Evolutionary conservation across 2,888 invertebrate species (phyloP), one percentile per base, ranked within the genome.

Genomic region (Hemicrepidius hirtus): DNA sequence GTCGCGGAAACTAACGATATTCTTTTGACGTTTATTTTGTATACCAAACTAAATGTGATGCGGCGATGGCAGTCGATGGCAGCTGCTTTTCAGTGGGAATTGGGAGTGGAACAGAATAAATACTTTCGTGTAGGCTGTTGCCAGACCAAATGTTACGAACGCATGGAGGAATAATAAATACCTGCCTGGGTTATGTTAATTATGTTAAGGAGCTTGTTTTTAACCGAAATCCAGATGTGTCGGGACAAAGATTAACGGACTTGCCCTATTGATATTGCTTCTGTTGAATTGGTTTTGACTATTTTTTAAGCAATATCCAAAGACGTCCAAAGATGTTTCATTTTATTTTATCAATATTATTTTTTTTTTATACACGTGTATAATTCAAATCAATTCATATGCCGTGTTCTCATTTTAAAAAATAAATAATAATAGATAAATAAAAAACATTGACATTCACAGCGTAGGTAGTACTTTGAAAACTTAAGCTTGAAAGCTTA

Each of bases 31-130:
- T 40, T 44, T 46, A 63, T 63, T 63, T 10, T n/a, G 60, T 60
- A 40, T 60, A 41, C 60, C 40, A 37, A 37, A 41, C 60, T 41
- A 60, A 60, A 60, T 60, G 41, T 40, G 41, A 60, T 41, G 40
- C 63, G 46, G 46, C 28, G 46, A 10, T 28, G 44, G 21, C 21
- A 21, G 20, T 16, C 35, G 59, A 59, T 59, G 59, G 59, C 59
- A 59, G 63, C 63, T 46, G 63, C 63, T 63, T 21, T 63, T 41
- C 46, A 41, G 37, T 60, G 40, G 60, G 60, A 60, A 41, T 41
- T 41, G 55, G 55, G 63, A 63, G 44, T 63, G 63, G 63, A 46
- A 63, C 63, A 32, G 46, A 41, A 63, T 63, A 63, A 63, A 41
- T 41, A 41, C 44, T 46, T 46, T 40, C 21, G 63, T 46, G 63